Conservation (phyloP, 1,140 invertebrate species). For the Bombus difficillimus region DNA sequence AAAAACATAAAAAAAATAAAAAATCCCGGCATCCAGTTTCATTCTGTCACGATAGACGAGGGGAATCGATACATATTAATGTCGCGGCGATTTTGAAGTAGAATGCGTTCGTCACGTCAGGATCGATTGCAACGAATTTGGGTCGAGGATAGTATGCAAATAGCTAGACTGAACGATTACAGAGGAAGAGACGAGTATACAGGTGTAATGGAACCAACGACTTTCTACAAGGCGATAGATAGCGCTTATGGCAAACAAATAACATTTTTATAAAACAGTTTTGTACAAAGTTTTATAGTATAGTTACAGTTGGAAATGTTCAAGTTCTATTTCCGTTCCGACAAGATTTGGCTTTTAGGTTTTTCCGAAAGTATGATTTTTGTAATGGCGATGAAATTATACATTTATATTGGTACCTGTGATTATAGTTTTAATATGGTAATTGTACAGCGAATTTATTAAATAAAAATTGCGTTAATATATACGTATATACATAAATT, state of each 20-base stretch:
- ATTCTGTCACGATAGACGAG: not conserved
- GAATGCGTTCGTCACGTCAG: not conserved
- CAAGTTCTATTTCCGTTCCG: too few relatives aligned
- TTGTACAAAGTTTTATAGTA: too few relatives aligned
- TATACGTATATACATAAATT: too few relatives aligned
- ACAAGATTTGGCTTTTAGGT: too few relatives aligned
- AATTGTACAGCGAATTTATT: too few relatives aligned
- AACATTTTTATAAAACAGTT: too few relatives aligned
- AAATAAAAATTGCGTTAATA: too few relatives aligned
- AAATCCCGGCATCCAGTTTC: not conserved
- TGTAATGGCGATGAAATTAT: too few relatives aligned
- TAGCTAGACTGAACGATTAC: not conserved
- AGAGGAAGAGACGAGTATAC: not conserved
- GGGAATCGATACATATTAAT: conserved; percentile 33
- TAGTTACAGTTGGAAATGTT: too few relatives aligned
- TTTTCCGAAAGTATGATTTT: too few relatives aligned
- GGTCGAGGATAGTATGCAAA: conserved; percentile 39
- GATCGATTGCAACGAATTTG: conserved; percentile 27
- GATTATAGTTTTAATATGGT: too few relatives aligned
- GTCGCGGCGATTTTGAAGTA: conserved; percentile 3
- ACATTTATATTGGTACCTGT: too few relatives aligned
- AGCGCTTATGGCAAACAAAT: not conserved
- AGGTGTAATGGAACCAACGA: not conserved
- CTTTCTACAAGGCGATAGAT: not conserved
- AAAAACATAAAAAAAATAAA: not conserved